Evolutionary conservation across 1,140 invertebrate species (phyloP).

Genomic region (Conopomorpha cramerella): DNA sequence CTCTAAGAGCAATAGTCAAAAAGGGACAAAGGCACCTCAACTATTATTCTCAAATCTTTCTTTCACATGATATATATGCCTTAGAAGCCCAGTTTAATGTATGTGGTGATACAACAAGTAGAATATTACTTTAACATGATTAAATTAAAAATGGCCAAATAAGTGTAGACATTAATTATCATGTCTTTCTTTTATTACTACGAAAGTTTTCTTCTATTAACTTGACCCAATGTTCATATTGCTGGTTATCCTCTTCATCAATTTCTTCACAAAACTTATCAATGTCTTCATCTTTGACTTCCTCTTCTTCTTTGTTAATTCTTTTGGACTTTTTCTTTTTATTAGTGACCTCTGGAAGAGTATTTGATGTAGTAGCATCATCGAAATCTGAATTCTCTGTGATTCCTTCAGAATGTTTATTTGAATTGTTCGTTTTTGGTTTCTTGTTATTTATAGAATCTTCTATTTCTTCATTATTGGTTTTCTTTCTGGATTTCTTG

Average conservation of each 20-base stretch:
- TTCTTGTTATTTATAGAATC: constrained; percentile 32
- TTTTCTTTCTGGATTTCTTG: neutral
- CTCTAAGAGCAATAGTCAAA: too few species aligned
- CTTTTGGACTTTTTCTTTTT: neutral
- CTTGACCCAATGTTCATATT: constrained; percentile 43
- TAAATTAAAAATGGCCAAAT: too few species aligned
- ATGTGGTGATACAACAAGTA: too few species aligned
- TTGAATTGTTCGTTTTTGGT: neutral
- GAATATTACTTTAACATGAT: too few species aligned
- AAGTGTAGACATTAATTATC: too few species aligned
- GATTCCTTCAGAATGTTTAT: neutral
- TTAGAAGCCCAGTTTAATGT: too few species aligned
- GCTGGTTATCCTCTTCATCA: constrained; percentile 35
- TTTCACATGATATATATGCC: too few species aligned
- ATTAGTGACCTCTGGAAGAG: neutral
- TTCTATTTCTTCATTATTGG: neutral
- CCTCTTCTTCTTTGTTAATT: constrained; percentile 15
- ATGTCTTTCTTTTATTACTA: constrained; percentile 24
- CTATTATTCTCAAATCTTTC: too few species aligned
- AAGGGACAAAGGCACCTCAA: too few species aligned
- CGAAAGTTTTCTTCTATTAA: constrained; percentile 35
- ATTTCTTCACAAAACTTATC: constrained; percentile 46
- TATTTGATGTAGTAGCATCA: neutral
- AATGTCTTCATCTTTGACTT: constrained; percentile 42
- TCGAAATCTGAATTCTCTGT: neutral